Conservation (phyloP, 2,888 invertebrate species). For the Volucella inflata region DNA sequence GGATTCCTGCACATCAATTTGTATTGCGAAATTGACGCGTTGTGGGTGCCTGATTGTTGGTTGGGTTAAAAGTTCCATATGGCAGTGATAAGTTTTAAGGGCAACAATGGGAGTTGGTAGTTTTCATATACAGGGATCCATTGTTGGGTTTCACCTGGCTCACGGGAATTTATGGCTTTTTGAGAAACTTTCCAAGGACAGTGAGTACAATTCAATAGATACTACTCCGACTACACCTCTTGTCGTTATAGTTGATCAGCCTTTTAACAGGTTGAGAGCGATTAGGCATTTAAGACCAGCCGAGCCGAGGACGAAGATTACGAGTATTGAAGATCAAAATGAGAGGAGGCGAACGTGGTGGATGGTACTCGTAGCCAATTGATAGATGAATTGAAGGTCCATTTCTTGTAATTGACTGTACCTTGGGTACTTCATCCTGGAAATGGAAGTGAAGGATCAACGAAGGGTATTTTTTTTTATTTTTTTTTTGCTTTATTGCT, state of each 20-base stretch:
- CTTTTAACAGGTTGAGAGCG: slow-evolving; percentile 20
- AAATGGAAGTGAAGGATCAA: slow-evolving; percentile 3
- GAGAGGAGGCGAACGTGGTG: neutral
- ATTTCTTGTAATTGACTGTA: slow-evolving; percentile 1
- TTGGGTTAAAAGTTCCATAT: slow-evolving; percentile 33
- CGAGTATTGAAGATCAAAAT: neutral
- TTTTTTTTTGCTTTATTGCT: neutral
- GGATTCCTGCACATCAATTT: slow-evolving; percentile 38
- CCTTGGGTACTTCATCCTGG: neutral
- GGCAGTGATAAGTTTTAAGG: slow-evolving; percentile 45
- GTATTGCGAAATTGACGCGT: slow-evolving; percentile 37
- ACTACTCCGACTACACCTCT: too few relatives aligned
- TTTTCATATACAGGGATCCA: neutral
- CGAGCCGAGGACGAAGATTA: slow-evolving; percentile 32
- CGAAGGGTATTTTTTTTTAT: neutral
- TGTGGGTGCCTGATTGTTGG: neutral
- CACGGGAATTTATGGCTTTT: slow-evolving; percentile 34
- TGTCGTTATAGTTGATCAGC: too few relatives aligned
- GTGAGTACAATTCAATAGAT: neutral
- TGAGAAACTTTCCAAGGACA: slow-evolving; percentile 37
- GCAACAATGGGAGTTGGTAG: neutral
- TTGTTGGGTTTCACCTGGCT: neutral
- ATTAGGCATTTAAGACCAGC: slow-evolving; percentile 36
- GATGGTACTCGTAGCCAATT: neutral
- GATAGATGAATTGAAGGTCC: slow-evolving; percentile 21